Evolutionary conservation across 2,888 invertebrate species (phyloP), one percentile per base, ranked within the genome.

Genomic region (Noctua janthe): DNA sequence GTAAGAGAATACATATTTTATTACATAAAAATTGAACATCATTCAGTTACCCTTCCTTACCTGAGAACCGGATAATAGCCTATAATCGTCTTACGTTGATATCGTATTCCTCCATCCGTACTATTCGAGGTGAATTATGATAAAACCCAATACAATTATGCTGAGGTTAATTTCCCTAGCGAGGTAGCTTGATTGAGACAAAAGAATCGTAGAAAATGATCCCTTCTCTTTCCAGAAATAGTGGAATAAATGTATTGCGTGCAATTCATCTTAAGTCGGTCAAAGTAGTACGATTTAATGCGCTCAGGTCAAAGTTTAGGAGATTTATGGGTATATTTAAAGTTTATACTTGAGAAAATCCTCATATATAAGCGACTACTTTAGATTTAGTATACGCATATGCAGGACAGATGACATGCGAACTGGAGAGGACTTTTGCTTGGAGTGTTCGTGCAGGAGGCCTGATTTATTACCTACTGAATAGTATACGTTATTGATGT

Each of bases 161-260:
- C 87, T 82, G 86, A 91, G 89, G 91, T 90, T 92, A 91, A 93
- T 93, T 93, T 93, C 93, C 92, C 93, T 80, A 89, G 92, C 76
- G 93, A 91, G 90, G 88, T 88, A 74, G 85, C 81, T 88, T 88
- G 88, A 88, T 88, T 89, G 88, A 90, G 91, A 92, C 89, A 91
- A 91, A 90, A 90, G 89, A 91, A 91, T 89, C 85, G 80, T 83
- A 84, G 84, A 75, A 78, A 82, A 80, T 76, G 75, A 91, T 90
- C 89, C 84, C 85, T 89, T 84, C 84, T 75, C 82, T 82, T 83
- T 90, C 85, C 87, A 80, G 88, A 83, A 84, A 88, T 82, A 85
- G 76, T 80, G 82, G 70, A 83, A 89, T 83, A 87, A 89, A 83
- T 82, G 81, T 76, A 80, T 84, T 80, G 75, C 81, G 72, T 72